These are phyloP conservation scores for Seira sanloemensis DNA, from an alignment of 2,888 invertebrate species.

Conservation along the genomic window DNA sequence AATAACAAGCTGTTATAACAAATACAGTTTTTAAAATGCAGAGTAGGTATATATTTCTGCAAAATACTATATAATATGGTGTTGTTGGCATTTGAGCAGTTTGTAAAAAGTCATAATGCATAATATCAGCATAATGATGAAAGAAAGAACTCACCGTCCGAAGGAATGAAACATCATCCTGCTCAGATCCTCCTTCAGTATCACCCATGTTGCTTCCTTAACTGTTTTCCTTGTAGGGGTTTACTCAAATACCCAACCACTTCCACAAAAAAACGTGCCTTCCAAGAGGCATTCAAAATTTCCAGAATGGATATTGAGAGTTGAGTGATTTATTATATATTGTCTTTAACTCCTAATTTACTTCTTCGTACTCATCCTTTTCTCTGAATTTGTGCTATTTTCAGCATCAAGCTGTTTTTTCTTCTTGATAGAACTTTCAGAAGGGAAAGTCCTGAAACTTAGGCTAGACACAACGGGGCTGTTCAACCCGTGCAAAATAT, in stretches of 20 bases:
- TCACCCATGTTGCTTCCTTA: slow-evolving; percentile 87
- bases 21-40: too few relatives aligned
- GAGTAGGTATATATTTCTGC: too few relatives aligned
- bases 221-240: neutral
- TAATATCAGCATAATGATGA: too few relatives aligned
- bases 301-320: neutral
- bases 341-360: neutral
- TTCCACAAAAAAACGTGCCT: neutral
- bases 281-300: neutral
- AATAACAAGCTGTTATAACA: too few relatives aligned
- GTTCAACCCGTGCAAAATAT: neutral
- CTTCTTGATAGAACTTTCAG: neutral
- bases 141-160: slow-evolving; percentile 88
- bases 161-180: slow-evolving; percentile 99
- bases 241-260: neutral
- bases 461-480: neutral
- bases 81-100: slow-evolving; percentile 19
- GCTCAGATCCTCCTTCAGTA: slow-evolving; percentile 97
- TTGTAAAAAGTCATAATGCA: slow-evolving; percentile 15
- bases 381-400: neutral
- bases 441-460: too few relatives aligned
- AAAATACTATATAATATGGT: too few relatives aligned
- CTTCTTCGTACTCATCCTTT: neutral
- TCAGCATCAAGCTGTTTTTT: slow-evolving; percentile 4
- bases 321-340: slow-evolving; percentile 4